phyloP scores from a whole-genome alignment of 2,797 vertebrate genomes.

The Rhabdophis nuchalis region DNA sequence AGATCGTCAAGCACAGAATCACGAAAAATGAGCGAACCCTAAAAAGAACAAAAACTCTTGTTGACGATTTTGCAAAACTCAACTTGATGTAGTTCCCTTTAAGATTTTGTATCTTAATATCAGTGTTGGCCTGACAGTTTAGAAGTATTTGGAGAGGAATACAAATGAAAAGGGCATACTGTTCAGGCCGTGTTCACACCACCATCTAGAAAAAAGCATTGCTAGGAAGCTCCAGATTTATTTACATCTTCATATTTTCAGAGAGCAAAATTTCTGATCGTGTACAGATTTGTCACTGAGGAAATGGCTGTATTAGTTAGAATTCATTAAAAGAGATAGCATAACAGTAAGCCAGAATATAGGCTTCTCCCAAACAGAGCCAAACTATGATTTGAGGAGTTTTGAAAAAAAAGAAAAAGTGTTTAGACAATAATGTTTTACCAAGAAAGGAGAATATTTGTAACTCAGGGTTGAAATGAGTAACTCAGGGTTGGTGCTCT shows the following conservation, averaged over 20 bases:
- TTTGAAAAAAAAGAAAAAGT: background rate
- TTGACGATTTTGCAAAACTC: slow-evolving; percentile 56
- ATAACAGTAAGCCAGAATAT: background rate
- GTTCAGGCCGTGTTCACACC: slow-evolving; percentile 56
- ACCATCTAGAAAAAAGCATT: slow-evolving; percentile 49
- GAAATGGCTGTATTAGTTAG: background rate
- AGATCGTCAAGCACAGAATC: slow-evolving; percentile 58
- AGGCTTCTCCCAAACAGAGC: background rate
- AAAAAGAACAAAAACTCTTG: slow-evolving; percentile 46
- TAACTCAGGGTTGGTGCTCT: background rate
- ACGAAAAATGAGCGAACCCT: slow-evolving; percentile 52
- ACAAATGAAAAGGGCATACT: slow-evolving; percentile 57
- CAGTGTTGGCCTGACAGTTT: slow-evolving; percentile 58
- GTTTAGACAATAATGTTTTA: background rate
- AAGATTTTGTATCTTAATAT: slow-evolving; percentile 65
- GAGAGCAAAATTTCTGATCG: background rate
- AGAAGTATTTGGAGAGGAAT: slow-evolving; percentile 55
- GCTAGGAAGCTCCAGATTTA: slow-evolving; percentile 39
- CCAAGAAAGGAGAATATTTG: background rate
- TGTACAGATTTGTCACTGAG: background rate
- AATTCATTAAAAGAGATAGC: slow-evolving; percentile 3
- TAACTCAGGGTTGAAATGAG: background rate
- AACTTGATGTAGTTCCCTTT: slow-evolving; percentile 55
- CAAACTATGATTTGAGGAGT: background rate
- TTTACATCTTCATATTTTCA: slow-evolving; percentile 3